Evolutionary conservation across 2,797 vertebrate genomes (phyloP), one percentile per base, ranked within the genome.

Genomic region (Chloroceryle inda): DNA sequence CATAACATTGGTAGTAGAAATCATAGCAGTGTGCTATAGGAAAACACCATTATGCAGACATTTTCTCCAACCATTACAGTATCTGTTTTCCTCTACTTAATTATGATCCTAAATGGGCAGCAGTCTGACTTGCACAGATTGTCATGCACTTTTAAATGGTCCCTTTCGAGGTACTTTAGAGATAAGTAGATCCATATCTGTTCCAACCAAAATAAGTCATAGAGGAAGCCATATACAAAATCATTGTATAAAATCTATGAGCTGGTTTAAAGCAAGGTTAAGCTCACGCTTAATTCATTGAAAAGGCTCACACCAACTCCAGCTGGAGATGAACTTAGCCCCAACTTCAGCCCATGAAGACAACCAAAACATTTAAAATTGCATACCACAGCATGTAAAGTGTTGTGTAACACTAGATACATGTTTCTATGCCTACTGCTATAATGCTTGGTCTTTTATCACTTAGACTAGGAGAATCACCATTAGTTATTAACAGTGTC

Each of bases 1-100:
- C 79, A 29, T 82, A 91, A 94, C n/a, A 66, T 11, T 63, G 49
- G 69, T 74, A 52, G 56, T 21, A 73, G 91, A 97, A 94, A 89
- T 94, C 81, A 89, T 20, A 91, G 47, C 10, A 37, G 8, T 77
- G 23, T 74, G 94, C 67, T 85, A 73, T 33, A 73, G 79, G 52
- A 83, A 94, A 85, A 62, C 40, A 15, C 11, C 55, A 72, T 56
- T 63, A 55, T 68, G 71, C 13, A 52, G 90, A 68, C 10, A 88
- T 91, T 85, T 92, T 2, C 38, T 79, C 26, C 33, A 75, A 4
- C 11, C 1, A 27, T 38, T 77, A n/a, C 6, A 27, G 10, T 29
- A 35, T 11, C 24, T 73, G 23, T 72, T 82, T 85, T 66, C 29
- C 9, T 68, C 35, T 69, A n/a, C 16, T 56, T 72, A 40, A 66